Conservation (phyloP, 1,140 invertebrate genomes). For the Triops longicaudatus region DNA sequence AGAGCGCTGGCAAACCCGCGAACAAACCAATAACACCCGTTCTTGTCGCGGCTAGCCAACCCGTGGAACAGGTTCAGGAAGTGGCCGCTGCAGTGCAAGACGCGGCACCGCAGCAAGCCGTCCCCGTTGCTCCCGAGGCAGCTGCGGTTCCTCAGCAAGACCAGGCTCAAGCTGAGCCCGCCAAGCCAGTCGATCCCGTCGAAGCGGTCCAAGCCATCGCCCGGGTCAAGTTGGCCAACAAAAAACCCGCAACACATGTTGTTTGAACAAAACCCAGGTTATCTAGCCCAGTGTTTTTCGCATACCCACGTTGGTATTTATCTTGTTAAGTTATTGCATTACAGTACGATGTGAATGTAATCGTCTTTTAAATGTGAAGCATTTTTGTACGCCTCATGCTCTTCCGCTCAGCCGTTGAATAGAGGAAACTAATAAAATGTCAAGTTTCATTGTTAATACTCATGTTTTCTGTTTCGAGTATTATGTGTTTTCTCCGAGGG, state of each 20-base stretch:
- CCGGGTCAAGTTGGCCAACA: background rate
- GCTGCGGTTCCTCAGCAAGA: background rate
- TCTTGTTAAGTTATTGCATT: background rate
- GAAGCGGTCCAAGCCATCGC: background rate
- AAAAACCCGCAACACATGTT: background rate
- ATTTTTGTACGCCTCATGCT: background rate
- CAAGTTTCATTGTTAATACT: too few relatives aligned
- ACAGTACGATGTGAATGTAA: background rate
- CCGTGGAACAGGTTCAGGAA: too few relatives aligned
- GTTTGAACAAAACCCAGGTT: background rate
- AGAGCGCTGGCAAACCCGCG: background rate
- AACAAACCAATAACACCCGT: background rate
- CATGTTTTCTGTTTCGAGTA: too few relatives aligned
- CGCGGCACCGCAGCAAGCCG: background rate
- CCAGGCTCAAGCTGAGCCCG: background rate
- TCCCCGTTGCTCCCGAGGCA: background rate
- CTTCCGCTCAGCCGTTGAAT: background rate
- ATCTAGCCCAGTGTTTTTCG: background rate
- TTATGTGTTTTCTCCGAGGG: too few relatives aligned
- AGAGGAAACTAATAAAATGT: background rate
- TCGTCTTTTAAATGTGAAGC: background rate
- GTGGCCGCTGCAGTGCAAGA: background rate
- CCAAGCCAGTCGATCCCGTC: background rate
- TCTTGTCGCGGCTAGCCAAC: too few relatives aligned
- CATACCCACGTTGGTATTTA: slow-evolving; percentile 1